phyloP scores from a whole-genome alignment of 2,888 invertebrate species.

The Nezara viridula region DNA sequence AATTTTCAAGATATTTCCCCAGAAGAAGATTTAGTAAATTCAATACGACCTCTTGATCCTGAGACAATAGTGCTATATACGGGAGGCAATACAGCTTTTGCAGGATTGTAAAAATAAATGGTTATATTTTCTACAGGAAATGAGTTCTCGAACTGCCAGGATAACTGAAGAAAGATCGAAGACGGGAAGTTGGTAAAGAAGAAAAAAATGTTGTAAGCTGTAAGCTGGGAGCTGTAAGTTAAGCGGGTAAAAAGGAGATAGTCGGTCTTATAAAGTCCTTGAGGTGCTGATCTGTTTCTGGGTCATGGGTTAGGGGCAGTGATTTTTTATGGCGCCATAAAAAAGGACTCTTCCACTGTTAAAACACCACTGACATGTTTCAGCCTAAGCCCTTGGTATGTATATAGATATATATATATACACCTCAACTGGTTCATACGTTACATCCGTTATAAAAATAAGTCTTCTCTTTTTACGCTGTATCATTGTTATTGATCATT shows the following conservation, averaged over 20 bases:
- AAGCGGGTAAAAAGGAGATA: neutral
- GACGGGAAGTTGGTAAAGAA: neutral
- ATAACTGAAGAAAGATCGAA: neutral
- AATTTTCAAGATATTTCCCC: too few species aligned
- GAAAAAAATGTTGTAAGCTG: neutral
- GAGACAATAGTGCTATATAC: too few species aligned
- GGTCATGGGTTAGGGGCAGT: conserved; percentile 41
- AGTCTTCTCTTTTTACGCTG: neutral
- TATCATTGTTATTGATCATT: neutral
- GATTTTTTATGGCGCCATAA: conserved; percentile 30
- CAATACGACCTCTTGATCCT: too few species aligned
- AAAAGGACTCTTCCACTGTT: neutral
- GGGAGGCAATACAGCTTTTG: neutral
- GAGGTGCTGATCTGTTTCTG: conserved; percentile 37
- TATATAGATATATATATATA: neutral
- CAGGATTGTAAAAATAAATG: neutral
- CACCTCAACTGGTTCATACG: neutral
- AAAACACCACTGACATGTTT: conserved; percentile 31
- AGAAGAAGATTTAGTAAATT: too few species aligned
- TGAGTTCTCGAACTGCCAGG: neutral
- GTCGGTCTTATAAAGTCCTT: neutral
- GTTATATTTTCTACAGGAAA: neutral
- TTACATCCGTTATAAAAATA: neutral
- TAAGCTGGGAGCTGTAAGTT: neutral
- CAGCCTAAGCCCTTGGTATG: neutral